A percentile compares a stretch with the other conserved stretches of the same genome.
phyloP scores from a whole-genome alignment of 2,888 invertebrate species.

The Dusona sp. region DNA sequence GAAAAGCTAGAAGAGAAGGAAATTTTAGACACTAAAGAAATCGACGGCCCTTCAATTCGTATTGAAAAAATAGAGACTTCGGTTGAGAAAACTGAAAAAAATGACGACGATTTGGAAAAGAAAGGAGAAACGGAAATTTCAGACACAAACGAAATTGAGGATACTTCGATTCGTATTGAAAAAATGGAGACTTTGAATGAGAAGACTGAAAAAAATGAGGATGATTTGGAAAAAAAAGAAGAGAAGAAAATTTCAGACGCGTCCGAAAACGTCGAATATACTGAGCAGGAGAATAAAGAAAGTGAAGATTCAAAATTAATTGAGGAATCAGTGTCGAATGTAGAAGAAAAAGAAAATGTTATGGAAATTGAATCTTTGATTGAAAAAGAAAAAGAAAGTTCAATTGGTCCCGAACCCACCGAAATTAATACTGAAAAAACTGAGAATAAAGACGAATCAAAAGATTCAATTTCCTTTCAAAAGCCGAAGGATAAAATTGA shows the following conservation, averaged over 20 bases:
- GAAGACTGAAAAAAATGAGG: background rate
- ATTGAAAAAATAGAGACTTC: no score
- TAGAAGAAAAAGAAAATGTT: background rate
- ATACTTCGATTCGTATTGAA: slow-evolving; percentile 9
- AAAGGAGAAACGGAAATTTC: no score
- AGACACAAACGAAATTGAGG: no score
- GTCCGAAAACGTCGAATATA: background rate
- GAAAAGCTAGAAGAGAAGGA: no score
- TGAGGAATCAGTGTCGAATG: background rate
- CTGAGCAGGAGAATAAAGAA: slow-evolving; percentile 4
- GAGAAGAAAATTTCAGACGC: background rate
- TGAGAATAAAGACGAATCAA: background rate
- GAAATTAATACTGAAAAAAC: background rate
- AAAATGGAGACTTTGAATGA: slow-evolving; percentile 1
- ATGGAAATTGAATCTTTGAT: background rate
- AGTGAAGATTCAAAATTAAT: background rate
- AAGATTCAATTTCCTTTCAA: background rate
- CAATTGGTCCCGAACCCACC: background rate
- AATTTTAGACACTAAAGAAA: no score
- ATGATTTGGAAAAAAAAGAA: background rate
- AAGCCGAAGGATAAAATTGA: background rate
- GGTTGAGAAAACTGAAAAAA: no score
- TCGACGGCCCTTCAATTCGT: no score
- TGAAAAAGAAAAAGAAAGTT: slow-evolving; percentile 1
- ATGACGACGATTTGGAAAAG: no score